Percentiles rank a stretch among this genome's conserved stretches.
These are phyloP conservation scores for Sylvicapra grimmia DNA, from an alignment of 2,113 vertebrate species.

Conservation along the genomic window DNA sequence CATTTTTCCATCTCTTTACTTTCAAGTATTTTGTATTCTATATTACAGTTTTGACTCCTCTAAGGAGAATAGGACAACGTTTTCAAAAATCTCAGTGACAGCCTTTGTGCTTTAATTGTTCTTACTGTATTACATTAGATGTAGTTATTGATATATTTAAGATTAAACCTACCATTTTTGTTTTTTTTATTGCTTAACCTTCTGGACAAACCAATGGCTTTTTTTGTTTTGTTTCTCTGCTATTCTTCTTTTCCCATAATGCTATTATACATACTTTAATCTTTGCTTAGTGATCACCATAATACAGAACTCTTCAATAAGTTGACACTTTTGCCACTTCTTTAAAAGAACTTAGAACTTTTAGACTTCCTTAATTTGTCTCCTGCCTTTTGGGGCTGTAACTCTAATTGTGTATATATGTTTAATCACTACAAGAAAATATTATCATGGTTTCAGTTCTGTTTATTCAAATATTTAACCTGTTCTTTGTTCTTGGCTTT, in stretches of 20 bases:
- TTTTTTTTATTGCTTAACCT: not conserved
- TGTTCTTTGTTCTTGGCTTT: not conserved
- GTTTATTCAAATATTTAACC: not conserved
- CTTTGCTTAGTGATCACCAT: not conserved
- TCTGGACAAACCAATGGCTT: not conserved
- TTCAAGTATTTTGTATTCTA: not conserved
- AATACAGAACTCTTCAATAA: not conserved
- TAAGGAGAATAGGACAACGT: not conserved
- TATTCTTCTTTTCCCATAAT: not conserved
- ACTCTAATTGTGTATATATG: not conserved
- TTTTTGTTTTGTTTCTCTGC: not conserved
- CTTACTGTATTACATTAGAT: not conserved
- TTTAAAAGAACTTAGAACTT: not conserved
- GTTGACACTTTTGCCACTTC: not conserved
- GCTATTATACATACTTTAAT: not conserved
- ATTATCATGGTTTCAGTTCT: not conserved
- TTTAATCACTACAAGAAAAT: not conserved
- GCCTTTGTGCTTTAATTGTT: not conserved
- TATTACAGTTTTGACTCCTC: not conserved
- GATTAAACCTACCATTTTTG: not conserved
- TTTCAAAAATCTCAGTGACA: not conserved
- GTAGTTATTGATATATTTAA: not conserved
- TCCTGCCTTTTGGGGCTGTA: not conserved
- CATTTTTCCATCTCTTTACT: not conserved
- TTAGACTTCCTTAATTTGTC: not conserved